phyloP scores from a whole-genome alignment of 2,797 vertebrate species.

The Allobates femoralis region DNA sequence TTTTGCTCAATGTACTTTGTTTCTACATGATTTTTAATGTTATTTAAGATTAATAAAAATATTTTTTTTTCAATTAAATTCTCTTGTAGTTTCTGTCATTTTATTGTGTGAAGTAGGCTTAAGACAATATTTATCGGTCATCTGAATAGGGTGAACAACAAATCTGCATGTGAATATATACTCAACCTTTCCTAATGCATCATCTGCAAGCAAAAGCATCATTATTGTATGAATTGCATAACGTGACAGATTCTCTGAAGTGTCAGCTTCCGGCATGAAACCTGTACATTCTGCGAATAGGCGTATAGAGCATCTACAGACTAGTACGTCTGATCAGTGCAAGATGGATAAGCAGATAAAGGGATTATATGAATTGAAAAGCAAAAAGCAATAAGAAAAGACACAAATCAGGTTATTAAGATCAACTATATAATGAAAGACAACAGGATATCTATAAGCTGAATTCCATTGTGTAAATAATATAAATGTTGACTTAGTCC shows the following conservation, averaged over 20 bases:
- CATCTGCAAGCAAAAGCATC: not conserved
- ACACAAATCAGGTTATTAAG: not conserved
- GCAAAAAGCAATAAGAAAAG: not conserved
- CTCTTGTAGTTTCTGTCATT: too few species aligned
- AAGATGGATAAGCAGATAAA: not conserved
- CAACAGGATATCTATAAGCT: not conserved
- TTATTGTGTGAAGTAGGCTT: too few species aligned
- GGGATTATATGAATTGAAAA: not conserved
- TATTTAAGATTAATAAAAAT: too few species aligned
- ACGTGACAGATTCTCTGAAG: not conserved
- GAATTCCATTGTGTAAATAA: not conserved
- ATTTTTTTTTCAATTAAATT: too few species aligned
- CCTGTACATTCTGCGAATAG: not conserved
- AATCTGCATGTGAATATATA: too few species aligned
- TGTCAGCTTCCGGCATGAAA: too few species aligned
- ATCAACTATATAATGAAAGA: slow-evolving; percentile 2
- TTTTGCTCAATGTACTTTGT: too few species aligned
- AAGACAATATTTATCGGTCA: too few species aligned
- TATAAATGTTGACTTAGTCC: not conserved
- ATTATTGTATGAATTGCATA: not conserved
- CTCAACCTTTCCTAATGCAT: too few species aligned
- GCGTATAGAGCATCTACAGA: not conserved
- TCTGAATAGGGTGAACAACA: too few species aligned
- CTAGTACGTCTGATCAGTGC: not conserved
- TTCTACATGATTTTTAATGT: too few species aligned